Evolutionary conservation across 2,797 vertebrate genomes (phyloP), one percentile per base, ranked within the genome.

Genomic region (Sebastes minor): DNA sequence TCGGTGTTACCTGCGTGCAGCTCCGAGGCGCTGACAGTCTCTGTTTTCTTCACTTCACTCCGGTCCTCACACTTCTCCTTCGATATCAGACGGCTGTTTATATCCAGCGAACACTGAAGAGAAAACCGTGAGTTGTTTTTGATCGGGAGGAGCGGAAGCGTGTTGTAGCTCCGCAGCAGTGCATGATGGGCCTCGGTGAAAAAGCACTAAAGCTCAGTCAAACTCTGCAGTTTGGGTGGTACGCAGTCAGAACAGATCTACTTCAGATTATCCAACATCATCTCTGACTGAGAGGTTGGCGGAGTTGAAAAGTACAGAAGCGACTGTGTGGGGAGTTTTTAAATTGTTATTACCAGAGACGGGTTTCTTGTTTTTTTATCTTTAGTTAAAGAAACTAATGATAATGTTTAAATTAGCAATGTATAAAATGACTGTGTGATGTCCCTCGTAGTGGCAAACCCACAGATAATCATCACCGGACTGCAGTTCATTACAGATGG

Each of bases 1-100:
- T 64, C 28, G 79, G 22, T 7, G 0, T 53, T 53, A 53, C 49
- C 49, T 53, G 49, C 49, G 3, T 49, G 25, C 61, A 2, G 74
- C 76, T 82, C 81, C 52, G 23, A 72, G 53, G 10, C 70, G 70
- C 85, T 78, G 86, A 80, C 78, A 76, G 73, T 4, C 66, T 12
- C 66, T 12, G 63, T 53, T 81, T 69, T 69, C 75, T 64, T 72
- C 49, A 30, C 70, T 62, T 65, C 82, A 64, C 76, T 65, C 30
- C 2, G 7, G 23, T 59, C 49, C 11, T 70, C 75, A 59, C 52
- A 9, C 66, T 49, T 22, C 61, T 69, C 70, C 38, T 33, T 70
- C 79, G 46, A 68, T 23, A 18, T 84, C 74, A 78, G 23, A 76
- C 6, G 25, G 28, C 10, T 35, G 81, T 79, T 70, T 84, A 22